Evolutionary conservation across 2,797 vertebrate genomes (phyloP), one percentile per base, ranked within the genome.

Genomic region (Acrossocheilus wenchowensis): DNA sequence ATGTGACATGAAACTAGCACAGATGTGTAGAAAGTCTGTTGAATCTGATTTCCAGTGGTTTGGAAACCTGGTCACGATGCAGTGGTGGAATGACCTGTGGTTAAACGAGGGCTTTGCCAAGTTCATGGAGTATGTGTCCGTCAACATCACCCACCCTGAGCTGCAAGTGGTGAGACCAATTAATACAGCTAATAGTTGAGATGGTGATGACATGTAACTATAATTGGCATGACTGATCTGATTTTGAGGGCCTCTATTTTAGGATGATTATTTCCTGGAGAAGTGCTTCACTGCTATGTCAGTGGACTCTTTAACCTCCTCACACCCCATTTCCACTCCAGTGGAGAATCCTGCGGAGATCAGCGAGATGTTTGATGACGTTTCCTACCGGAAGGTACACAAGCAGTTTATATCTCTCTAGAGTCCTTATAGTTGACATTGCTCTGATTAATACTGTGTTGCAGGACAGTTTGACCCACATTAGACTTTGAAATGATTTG

Each of bases 331-430:
- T 69, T 96, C 96, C 48, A 94, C 93, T 52, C 91, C 93, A n/a
- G 95, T 96, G 83, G 94, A 95, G 91, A 93, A 94, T 89, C 94
- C 95, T 87, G 91, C 94, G 82, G 91, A 96, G 83, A 96, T 96
- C 90, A 88, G 73, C 79, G 96, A 96, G 90, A 96, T 97, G 94
- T 97, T 97, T 93, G 96, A 97, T 88, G 81, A 93, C 0, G 94
- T 97, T 75, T 97, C 96, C 39, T 96, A 97, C 84, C 91, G 93
- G 1, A 96, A 97, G 96, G 96, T 97, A 93, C 57, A 3, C 9
- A 69, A 57, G 14, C 66, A 12, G 57, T 86, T 30, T 39, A 68
- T 43, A 23, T 62, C 23, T 68, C 23, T 30, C 15, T 39, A 34
- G 14, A 34, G 17, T 66, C 64, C 64, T 66, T 17, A 34, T 8